Percentiles rank a stretch among this genome's conserved stretches.
phyloP scores from a whole-genome alignment of 2,113 vertebrate species.

The Synodontis membranacea region DNA sequence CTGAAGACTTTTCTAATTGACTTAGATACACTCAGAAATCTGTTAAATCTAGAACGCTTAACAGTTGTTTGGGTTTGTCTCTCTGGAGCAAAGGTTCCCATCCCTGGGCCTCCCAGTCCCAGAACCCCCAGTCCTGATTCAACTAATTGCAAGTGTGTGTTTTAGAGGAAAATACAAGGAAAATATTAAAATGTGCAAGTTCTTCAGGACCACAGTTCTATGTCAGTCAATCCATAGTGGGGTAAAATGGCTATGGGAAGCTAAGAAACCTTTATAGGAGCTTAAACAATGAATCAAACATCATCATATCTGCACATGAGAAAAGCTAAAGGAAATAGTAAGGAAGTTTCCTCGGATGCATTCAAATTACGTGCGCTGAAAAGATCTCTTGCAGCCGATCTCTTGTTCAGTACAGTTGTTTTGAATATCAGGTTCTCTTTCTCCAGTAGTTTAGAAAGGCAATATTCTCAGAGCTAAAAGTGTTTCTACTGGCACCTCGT shows the following conservation, averaged over 20 bases:
- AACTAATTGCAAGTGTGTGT: background rate
- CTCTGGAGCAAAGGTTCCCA: background rate
- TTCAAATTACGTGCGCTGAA: background rate
- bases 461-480: conserved; percentile 14
- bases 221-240: background rate
- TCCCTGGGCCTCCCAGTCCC: too few relatives aligned
- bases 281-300: background rate
- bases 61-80: background rate
- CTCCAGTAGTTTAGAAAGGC: background rate
- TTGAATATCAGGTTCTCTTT: background rate
- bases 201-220: background rate
- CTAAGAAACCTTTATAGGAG: background rate
- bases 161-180: background rate
- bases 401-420: background rate
- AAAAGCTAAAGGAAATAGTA: background rate
- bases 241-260: background rate
- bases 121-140: background rate
- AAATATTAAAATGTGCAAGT: background rate
- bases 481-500: background rate
- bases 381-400: background rate
- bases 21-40: background rate
- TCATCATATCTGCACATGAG: background rate
- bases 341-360: background rate
- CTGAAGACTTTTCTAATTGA: background rate
- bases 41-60: background rate